Evolutionary conservation across 2,888 invertebrate genomes (phyloP).

Genomic region (Apeira syringaria): DNA sequence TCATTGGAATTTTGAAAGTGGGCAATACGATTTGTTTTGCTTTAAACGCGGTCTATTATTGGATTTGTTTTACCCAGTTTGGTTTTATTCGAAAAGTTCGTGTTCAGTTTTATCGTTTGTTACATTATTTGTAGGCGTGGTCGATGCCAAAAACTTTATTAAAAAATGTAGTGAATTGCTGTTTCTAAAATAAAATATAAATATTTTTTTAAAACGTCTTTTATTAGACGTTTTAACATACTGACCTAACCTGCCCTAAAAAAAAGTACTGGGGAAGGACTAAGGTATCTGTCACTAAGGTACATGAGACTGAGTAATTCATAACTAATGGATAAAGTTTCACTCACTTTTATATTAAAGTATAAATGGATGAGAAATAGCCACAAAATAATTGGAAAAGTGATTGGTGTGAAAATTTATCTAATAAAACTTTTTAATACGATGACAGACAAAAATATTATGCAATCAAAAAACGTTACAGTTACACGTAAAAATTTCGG

Average conservation of each 20-base stretch:
- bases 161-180: neutral
- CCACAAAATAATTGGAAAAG: neutral
- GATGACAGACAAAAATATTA: slow-evolving; percentile 16
- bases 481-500: too few relatives aligned
- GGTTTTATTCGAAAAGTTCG: slow-evolving; percentile 10
- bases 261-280: too few relatives aligned
- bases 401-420: slow-evolving; percentile 21
- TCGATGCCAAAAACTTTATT: slow-evolving; percentile 9
- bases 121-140: neutral
- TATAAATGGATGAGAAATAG: neutral
- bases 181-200: neutral
- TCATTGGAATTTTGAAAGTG: slow-evolving; percentile 19
- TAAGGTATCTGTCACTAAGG: too few relatives aligned
- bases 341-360: too few relatives aligned
- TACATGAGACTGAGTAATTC: too few relatives aligned
- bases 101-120: slow-evolving; percentile 3
- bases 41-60: slow-evolving; percentile 6
- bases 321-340: too few relatives aligned
- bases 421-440: slow-evolving; percentile 16
- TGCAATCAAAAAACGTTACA: too few relatives aligned
- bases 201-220: too few relatives aligned
- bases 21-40: slow-evolving; percentile 27
- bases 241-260: too few relatives aligned
- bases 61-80: slow-evolving; percentile 8
- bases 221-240: too few relatives aligned